These are phyloP conservation scores for Pachyramphus minor DNA, from an alignment of 2,113 vertebrate genomes.

Conservation along the genomic window DNA sequence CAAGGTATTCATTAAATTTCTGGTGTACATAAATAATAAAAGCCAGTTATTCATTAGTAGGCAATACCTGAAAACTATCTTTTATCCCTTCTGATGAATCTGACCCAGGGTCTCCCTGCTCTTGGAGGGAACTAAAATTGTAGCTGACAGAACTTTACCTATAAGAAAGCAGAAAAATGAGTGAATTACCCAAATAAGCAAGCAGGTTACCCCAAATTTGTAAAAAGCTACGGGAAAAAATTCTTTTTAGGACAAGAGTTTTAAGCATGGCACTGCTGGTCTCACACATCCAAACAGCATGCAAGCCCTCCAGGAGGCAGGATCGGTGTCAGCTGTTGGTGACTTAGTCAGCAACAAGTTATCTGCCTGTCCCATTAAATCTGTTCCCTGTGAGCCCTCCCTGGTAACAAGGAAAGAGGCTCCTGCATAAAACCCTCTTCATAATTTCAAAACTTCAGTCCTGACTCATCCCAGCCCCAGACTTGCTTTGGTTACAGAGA, in stretches of 20 bases:
- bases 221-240: not conserved
- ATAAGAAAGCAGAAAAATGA: not conserved
- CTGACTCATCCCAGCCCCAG: not conserved
- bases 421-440: not conserved
- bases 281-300: not conserved
- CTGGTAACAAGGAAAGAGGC: not conserved
- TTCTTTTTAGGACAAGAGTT: not conserved
- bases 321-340: not conserved
- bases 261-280: not conserved
- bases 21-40: constrained; percentile 17
- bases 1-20: constrained; percentile 14
- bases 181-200: not conserved
- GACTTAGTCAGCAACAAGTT: not conserved
- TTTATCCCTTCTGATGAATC: constrained; percentile 34
- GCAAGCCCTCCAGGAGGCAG: not conserved
- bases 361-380: not conserved
- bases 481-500: not conserved
- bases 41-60: constrained; percentile 38
- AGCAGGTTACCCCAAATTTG: not conserved
- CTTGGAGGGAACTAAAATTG: not conserved
- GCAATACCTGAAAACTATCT: constrained; percentile 45
- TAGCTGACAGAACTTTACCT: not conserved
- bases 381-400: not conserved
- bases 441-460: not conserved
- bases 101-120: constrained; percentile 30